Base-by-base conservation (phyloP, 1,140 invertebrate species). In the Drosophila tsacasi region DNA sequence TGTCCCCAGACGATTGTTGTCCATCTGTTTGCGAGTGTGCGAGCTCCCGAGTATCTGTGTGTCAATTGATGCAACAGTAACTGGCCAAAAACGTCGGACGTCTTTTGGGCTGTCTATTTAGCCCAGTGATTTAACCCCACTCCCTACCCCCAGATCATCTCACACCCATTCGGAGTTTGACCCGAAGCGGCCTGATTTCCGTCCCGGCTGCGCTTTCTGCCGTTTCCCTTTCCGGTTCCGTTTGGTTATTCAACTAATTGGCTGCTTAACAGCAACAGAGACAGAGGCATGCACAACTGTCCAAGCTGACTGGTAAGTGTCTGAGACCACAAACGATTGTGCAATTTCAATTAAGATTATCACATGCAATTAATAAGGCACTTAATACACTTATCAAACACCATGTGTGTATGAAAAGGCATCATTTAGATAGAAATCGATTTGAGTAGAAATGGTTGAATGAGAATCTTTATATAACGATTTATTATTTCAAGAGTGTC, bases 81-180 rank as follows among this genome's bases (percentile, higher is more conserved):
- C 84, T 83, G 84, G 68, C 76, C 85, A 75, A 87, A 76, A 83
- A 63, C 62, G 80, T 78, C 68, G 72, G 60, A 89, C 63, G 84
- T 89, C 84, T 84, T 87, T 87, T 89, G 74, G 81, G 62, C 76
- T 87, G 84, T 89, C 84, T 84, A 87, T 87, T 89, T 89, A 80
- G 71, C 66, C 66, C 73, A 71, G 84, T 89, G 83, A 87, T 87
- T 89, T 89, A 46, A 57, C 67, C 77, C 71, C 55, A 55, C 10
- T 32, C 21, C n/a, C 6, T 6, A 13, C 46, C 13, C 39, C 27
- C 25, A 9, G 39, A 40, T 57, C 54, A 25, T 60, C 35, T 62
- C 21, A 21, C 35, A 44, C 23, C 58, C 46, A 12, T 52, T 60
- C 21, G 30, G 47, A 63, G 37, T 59, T 78, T 63, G 44, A 44